Base-by-base conservation (phyloP, 2,113 vertebrate species). In the Gracilinanus agilis region DNA sequence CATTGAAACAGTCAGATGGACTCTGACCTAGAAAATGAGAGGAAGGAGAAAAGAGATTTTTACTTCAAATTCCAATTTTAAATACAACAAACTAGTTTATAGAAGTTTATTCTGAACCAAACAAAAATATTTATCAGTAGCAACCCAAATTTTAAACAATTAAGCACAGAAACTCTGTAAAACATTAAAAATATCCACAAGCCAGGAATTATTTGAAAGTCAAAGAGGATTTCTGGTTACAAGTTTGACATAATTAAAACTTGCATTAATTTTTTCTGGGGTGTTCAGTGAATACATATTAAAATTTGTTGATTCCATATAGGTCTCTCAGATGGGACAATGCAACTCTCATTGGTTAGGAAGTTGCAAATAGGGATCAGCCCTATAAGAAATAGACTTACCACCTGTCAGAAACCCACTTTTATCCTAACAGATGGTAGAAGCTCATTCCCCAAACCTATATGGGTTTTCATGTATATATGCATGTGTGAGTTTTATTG, bases 241-340 rank as follows among this genome's bases (percentile, higher is more conserved):
- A 93, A 11, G 1, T 90, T 95, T 96, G 91, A 55, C 94, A 95
- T 6, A 49, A 89, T 94, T 96, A 97, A 93, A 97, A 95, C 94
- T 88, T 96, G 44, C 88, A 92, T 94, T 95, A 96, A 92, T 53
- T 96, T 89, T 94, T 95, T 93, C 44, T 44, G 92, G 53, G 55
- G 3, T 88, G 92, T 96, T 97, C 96, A 97, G 96, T 95, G 91
- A 97, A 96, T 95, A 83, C 90, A 12, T 95, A 90, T 34, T 91
- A 90, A 95, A 92, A 94, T 92, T 96, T 96, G 96, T 92, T 96
- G 91, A 96, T 94, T 95, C 96, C 55, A 92, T 90, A 21, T 56
- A 93, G 94, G 53, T 29, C 19, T 96, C 40, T 54, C 92, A 91
- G 96, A 96, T 96, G 29, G 96, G 75, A 92, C 95, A 96, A 61